phyloP scores from a whole-genome alignment of 1,140 invertebrate genomes.

The Drosophila teissieri region DNA sequence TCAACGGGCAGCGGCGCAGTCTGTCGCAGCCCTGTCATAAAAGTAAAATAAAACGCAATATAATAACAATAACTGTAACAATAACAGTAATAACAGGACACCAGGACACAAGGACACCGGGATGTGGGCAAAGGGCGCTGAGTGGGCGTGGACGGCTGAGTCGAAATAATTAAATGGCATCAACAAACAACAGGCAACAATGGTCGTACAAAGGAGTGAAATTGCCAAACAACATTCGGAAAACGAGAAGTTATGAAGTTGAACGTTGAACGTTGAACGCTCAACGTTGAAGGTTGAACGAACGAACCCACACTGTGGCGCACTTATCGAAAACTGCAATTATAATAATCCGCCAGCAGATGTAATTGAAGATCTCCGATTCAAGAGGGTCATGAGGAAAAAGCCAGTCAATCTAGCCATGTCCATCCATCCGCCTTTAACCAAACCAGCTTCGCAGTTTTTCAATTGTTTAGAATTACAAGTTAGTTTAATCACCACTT shows the following conservation, averaged over 20 bases:
- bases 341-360: conserved; percentile 23
- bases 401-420: no score
- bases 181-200: conserved; percentile 32
- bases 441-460: no score
- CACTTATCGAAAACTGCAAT: conserved; percentile 1
- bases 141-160: conserved; percentile 10
- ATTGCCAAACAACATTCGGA: conserved; percentile 38
- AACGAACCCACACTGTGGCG: conserved; percentile 8
- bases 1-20: conserved; percentile 9
- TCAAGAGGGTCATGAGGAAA: no score
- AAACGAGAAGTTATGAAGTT: conserved; percentile 58
- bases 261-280: conserved; percentile 8
- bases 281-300: conserved; percentile 1
- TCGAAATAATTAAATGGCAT: conserved; percentile 74
- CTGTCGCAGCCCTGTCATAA: conserved; percentile 42
- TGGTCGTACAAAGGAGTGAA: not conserved
- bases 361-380: not conserved
- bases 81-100: conserved; percentile 62
- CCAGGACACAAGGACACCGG: conserved; percentile 43
- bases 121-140: conserved; percentile 16
- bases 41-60: conserved; percentile 69
- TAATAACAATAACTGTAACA: conserved; percentile 72
- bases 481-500: no score
- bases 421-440: no score
- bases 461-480: no score